Conservation (phyloP, 2,797 vertebrate species). For the Myoxocephalus aenaeus region DNA sequence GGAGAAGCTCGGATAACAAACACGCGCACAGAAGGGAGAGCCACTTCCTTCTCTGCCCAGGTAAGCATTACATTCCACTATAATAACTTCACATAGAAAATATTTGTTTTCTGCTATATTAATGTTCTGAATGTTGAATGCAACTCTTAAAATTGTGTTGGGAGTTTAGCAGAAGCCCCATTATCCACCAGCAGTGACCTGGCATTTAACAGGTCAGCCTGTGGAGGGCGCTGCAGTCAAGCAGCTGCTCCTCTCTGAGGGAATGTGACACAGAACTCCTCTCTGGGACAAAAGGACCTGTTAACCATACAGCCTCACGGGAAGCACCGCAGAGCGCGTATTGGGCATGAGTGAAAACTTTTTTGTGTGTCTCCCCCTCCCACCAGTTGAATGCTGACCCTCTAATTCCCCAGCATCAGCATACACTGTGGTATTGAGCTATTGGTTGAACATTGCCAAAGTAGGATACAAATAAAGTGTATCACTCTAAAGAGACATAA, state of each 20-base stretch:
- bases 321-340: conserved; percentile 70
- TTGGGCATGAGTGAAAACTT: conserved; percentile 71
- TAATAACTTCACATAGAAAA: neutral
- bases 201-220: conserved; percentile 14
- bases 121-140: neutral
- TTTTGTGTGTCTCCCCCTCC: conserved; percentile 23
- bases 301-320: conserved; percentile 71
- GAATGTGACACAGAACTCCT: conserved; percentile 44
- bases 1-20: neutral
- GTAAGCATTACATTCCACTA: neutral
- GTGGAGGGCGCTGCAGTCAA: conserved; percentile 65
- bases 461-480: neutral
- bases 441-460: conserved; percentile 9
- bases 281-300: conserved; percentile 74
- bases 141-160: neutral
- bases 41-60: neutral
- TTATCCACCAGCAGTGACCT: neutral
- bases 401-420: conserved; percentile 34
- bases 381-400: conserved; percentile 33
- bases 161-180: neutral
- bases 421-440: conserved; percentile 3
- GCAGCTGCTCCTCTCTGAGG: conserved; percentile 19
- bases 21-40: neutral
- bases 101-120: neutral
- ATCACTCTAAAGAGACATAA: neutral